A percentile compares a stretch with the other conserved stretches of the same genome.
phyloP scores from a whole-genome alignment of 2,888 invertebrate genomes.

The Nysson spinosus region DNA sequence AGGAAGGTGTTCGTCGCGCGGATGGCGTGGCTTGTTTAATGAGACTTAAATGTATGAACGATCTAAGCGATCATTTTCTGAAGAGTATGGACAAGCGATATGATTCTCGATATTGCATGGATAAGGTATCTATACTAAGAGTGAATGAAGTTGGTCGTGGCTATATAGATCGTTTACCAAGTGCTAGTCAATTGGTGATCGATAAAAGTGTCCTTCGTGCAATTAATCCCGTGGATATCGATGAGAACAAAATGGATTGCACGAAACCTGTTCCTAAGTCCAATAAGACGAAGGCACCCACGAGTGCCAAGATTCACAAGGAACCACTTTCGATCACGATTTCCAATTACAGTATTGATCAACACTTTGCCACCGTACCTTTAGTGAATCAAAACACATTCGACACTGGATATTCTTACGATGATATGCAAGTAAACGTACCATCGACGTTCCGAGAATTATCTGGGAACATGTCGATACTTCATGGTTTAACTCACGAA shows the following conservation, averaged over 20 bases:
- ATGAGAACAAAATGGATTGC: constrained; percentile 58
- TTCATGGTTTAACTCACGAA: constrained; percentile 71
- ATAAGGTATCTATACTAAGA: constrained; percentile 59
- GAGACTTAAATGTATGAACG: constrained; percentile 59
- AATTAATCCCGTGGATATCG: constrained; percentile 57
- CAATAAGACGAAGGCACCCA: constrained; percentile 8
- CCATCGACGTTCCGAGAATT: constrained; percentile 67
- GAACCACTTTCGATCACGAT: constrained; percentile 64
- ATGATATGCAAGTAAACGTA: constrained; percentile 66
- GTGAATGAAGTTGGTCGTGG: constrained; percentile 58
- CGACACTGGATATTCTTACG: constrained; percentile 67
- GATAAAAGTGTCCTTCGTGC: constrained; percentile 56
- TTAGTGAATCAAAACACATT: constrained; percentile 58
- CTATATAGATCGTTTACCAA: constrained; percentile 28
- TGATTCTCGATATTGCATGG: constrained; percentile 69
- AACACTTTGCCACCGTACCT: constrained; percentile 60
- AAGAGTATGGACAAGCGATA: constrained; percentile 58
- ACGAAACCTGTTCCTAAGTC: constrained; percentile 52
- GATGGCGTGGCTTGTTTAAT: constrained; percentile 64
- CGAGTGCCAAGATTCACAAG: constrained; percentile 40
- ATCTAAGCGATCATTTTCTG: constrained; percentile 58
- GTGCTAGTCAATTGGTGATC: constrained; percentile 16
- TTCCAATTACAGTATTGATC: constrained; percentile 67
- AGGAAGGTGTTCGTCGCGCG: constrained; percentile 76
- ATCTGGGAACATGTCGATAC: constrained; percentile 52